Base-by-base conservation (phyloP, 2,113 vertebrate genomes). In the Chamaea fasciata region DNA sequence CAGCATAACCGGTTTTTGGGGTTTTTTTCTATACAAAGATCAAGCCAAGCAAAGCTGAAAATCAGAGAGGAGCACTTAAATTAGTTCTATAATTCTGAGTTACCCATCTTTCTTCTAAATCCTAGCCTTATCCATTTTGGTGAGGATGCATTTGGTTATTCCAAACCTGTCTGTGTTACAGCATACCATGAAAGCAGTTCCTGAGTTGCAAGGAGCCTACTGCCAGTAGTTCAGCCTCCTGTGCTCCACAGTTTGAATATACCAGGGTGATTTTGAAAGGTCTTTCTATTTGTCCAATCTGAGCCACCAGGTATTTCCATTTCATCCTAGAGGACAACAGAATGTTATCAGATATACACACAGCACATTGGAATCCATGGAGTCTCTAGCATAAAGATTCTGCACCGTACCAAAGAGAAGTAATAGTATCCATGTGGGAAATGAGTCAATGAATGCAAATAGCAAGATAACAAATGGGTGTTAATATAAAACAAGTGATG, bases 241-340 rank as follows among this genome's bases (percentile, higher is more conserved):
- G 90, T 62, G 80, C 73, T 85, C 89, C 92, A 92, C 98, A 99
- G 86, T 85, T 96, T 41, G 98, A 97, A 96, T 99, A 98, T n/a
- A 98, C 88, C 77, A 99, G 91, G n/a, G 93, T 98, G 95, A 99
- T 97, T 92, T 97, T 98, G 96, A 99, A 99, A 53, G 98, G 97
- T 86, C 97, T 98, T 33, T 98, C 97, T 90, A 98, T 64, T 89
- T n/a, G 94, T 67, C 98, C 98, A 95, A 99, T 98, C 35, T 89
- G 87, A 57, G 97, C 93, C 63, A 97, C 92, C 68, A 99, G 74
- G 56, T 98, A 80, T 92, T 98, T 98, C 99, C 98, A 99, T 55
- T 98, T 97, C 55, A 96, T 59, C 92, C 99, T 99, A 96, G 62
- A 90, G 87, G 53, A 75, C 44, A 77, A 74, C 23, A 93, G 76